Evolutionary conservation across 2,888 invertebrate genomes (phyloP), one percentile per base, ranked within the genome.

Genomic region (Autographa pulchrina): DNA sequence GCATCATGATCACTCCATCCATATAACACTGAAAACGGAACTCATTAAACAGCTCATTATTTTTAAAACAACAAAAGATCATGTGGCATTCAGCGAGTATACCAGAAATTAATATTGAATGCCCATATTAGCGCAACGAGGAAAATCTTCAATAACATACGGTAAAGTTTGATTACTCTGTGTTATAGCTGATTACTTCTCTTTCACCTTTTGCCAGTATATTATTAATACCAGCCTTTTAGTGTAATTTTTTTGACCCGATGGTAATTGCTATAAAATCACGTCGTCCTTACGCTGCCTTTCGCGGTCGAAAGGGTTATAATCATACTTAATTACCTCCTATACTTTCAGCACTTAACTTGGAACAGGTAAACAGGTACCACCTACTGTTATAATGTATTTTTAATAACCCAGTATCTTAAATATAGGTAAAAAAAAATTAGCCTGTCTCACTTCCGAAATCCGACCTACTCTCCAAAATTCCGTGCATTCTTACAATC

Each of bases 401-500:
- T n/a, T n/a, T n/a, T n/a, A n/a, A n/a, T n/a, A n/a, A n/a, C n/a
- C n/a, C n/a, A n/a, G n/a, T n/a, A n/a, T n/a, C n/a, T n/a, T n/a
- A n/a, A n/a, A n/a, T n/a, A n/a, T n/a, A n/a, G n/a, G n/a, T n/a
- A n/a, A n/a, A n/a, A n/a, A n/a, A n/a, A n/a, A n/a, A n/a, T n/a
- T n/a, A n/a, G n/a, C n/a, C n/a, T 54, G 20, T 5, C 25, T 13
- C 9, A 54, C 14, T 3, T 13, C 54, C 25, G 25, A 25, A 25
- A 25, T 25, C 25, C 11, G 25, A 25, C 20, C 20, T 14, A 56
- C 25, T 25, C 20, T 54, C 54, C 11, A 20, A 54, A 20, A 54
- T 56, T 56, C 54, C 54, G 25, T 18, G 25, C 25, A 77, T 77
- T 66, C 65, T 54, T 56, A 54, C 74, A 43, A 54, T 59, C 74